phyloP scores from a whole-genome alignment of 2,113 vertebrate genomes.

The Datnioides undecimradiatus region DNA sequence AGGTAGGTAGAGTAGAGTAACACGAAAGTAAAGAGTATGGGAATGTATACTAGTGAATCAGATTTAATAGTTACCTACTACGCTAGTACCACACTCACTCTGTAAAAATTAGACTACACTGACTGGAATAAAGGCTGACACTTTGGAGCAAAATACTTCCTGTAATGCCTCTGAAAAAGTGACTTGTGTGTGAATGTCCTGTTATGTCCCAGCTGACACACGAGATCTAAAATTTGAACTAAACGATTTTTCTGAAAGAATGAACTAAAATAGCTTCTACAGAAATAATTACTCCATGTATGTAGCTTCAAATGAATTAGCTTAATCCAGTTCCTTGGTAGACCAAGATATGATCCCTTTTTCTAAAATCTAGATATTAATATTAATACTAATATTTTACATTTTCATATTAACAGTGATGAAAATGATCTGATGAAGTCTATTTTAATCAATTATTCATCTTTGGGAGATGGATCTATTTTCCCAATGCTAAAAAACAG shows the following conservation, averaged over 20 bases:
- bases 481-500: slow-evolving; percentile 2
- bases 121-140: slow-evolving; percentile 2
- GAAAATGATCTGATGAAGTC: slow-evolving; percentile 1
- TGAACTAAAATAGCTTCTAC: neutral
- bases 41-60: neutral
- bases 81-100: neutral
- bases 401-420: slow-evolving; percentile 14
- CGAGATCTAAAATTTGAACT: neutral
- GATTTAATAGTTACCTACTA: neutral
- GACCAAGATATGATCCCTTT: neutral
- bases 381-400: neutral
- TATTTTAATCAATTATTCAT: slow-evolving; percentile 29
- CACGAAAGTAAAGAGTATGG: neutral
- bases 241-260: neutral
- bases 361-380: slow-evolving; percentile 4
- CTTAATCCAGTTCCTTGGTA: neutral
- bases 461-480: slow-evolving; percentile 32
- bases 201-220: neutral
- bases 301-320: neutral
- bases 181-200: neutral
- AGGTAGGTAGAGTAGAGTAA: neutral
- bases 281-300: neutral
- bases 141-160: slow-evolving; percentile 19
- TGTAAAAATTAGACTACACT: slow-evolving; percentile 20
- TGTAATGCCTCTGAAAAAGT: slow-evolving; percentile 38